Evolutionary conservation across 37 sponge, comb jelly and placozoan genomes (phyloP).

Genomic region (Chondrilla cf. caribensis): DNA sequence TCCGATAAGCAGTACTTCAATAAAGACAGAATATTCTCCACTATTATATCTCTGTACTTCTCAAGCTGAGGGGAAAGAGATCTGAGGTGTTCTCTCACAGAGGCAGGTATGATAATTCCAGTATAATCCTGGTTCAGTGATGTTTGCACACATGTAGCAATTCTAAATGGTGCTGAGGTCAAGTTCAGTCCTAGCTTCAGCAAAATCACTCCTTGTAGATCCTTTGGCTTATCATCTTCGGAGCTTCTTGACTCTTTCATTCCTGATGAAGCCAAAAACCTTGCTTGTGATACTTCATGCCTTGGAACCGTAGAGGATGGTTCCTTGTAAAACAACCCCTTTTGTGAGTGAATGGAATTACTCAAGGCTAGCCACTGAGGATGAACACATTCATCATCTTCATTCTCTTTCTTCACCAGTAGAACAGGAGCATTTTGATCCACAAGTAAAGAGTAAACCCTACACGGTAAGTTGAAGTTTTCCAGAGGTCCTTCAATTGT

Average conservation of each 20-base stretch:
- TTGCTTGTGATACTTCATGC: too few relatives aligned
- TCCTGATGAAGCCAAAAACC: too few relatives aligned
- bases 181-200: constrained; percentile 4
- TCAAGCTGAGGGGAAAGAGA: not conserved
- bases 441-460: not conserved
- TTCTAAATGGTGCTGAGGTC: not conserved
- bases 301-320: too few relatives aligned
- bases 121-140: not conserved
- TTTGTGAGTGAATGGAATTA: not conserved
- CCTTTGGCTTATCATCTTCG: not conserved
- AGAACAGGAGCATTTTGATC: not conserved
- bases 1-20: not conserved
- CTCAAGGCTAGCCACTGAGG: not conserved
- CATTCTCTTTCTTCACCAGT: not conserved
- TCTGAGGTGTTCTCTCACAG: not conserved
- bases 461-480: not conserved
- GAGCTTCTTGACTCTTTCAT: too few relatives aligned
- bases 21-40: not conserved
- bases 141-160: not conserved
- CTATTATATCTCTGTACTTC: not conserved
- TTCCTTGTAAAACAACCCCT: constrained; percentile 8
- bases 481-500: not conserved
- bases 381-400: not conserved
- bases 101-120: not conserved
- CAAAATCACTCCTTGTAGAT: not conserved